Evolutionary conservation across 1,140 invertebrate species (phyloP).

Genomic region (Heliothis virescens): DNA sequence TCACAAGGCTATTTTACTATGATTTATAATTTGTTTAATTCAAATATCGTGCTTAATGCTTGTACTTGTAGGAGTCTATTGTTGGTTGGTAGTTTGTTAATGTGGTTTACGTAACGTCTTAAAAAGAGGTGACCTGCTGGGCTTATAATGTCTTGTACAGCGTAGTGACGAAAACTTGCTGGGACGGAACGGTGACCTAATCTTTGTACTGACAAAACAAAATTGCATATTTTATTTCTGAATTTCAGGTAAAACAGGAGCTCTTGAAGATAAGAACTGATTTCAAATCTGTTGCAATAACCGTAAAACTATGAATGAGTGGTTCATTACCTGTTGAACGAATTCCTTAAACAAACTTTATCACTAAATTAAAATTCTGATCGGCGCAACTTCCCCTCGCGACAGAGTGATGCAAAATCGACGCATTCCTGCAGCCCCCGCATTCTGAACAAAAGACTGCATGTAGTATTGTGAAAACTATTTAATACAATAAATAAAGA

Average conservation of each 20-base stretch:
- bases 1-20: constrained; percentile 77
- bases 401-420: constrained; percentile 37
- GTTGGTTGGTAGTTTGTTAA: constrained; percentile 20
- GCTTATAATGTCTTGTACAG: background rate
- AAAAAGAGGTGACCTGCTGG: constrained; percentile 12
- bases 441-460: constrained; percentile 68
- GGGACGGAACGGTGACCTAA: background rate
- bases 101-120: constrained; percentile 56
- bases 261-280: too few species aligned
- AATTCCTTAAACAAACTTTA: constrained; percentile 24
- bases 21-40: constrained; percentile 79
- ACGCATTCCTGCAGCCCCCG: constrained; percentile 72
- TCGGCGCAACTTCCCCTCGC: constrained; percentile 40
- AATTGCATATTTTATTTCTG: too few species aligned
- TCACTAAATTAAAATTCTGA: constrained; percentile 37
- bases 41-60: constrained; percentile 67
- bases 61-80: constrained; percentile 19
- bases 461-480: constrained; percentile 71
- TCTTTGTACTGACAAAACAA: too few species aligned
- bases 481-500: constrained; percentile 81
- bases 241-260: too few species aligned
- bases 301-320: background rate
- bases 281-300: too few species aligned
- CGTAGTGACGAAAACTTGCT: background rate
- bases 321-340: constrained; percentile 6